Evolutionary conservation across 2,113 vertebrate species (phyloP).

Genomic region (Nothobranchius kuhntae): DNA sequence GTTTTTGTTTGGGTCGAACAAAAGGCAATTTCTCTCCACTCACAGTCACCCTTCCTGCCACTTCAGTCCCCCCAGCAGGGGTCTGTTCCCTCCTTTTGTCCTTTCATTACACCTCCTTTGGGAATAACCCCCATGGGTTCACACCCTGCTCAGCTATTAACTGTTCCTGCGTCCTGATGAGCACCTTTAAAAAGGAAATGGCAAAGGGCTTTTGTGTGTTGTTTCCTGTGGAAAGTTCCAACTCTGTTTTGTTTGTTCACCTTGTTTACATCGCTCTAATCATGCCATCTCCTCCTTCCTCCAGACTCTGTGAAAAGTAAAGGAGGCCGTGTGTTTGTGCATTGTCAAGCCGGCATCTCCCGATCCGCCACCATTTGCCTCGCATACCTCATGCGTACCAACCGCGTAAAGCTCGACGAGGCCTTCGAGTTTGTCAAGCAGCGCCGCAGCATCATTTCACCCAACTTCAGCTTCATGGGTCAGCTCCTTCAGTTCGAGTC

Average conservation of each 20-base stretch:
- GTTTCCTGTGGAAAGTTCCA: conserved; percentile 33
- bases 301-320: conserved; percentile 92
- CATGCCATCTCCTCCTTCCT: conserved; percentile 12
- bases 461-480: conserved; percentile 99
- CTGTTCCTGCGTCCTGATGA: conserved; percentile 75
- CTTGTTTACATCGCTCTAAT: conserved; percentile 52
- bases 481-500: conserved; percentile 98
- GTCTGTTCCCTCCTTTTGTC: conserved; percentile 63
- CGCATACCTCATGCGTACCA: conserved; percentile 98
- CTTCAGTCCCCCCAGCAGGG: conserved; percentile 73
- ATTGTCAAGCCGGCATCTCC: conserved; percentile 98
- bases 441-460: conserved; percentile 96
- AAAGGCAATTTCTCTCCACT: conserved; percentile 74
- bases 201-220: conserved; percentile 13
- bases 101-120: conserved; percentile 59
- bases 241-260: conserved; percentile 19
- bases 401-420: conserved; percentile 95
- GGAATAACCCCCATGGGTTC: conserved; percentile 59
- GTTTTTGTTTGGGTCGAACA: conserved; percentile 79
- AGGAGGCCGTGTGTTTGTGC: conserved; percentile 95
- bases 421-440: conserved; percentile 99
- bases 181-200: conserved; percentile 63
- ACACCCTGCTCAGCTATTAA: conserved; percentile 57
- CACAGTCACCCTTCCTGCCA: conserved; percentile 73
- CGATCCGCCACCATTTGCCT: conserved; percentile 98